Evolutionary conservation across 2,888 invertebrate species (phyloP).

Genomic region (Phasia obesa): DNA sequence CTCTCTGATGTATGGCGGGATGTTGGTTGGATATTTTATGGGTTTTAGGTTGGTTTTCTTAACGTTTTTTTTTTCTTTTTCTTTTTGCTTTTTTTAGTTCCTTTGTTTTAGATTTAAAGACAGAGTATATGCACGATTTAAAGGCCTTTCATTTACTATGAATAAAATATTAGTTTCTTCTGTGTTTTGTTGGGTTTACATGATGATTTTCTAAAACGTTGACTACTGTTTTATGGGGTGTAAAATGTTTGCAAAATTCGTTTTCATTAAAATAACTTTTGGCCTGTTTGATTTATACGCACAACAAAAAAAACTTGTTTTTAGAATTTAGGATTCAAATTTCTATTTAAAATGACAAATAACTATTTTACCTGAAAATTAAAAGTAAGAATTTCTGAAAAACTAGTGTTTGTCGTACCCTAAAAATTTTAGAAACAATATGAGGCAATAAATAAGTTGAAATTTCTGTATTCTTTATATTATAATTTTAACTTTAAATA

Average conservation of each 20-base stretch:
- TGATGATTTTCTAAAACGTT: constrained; percentile 5
- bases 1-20: constrained; percentile 45
- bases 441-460: not conserved
- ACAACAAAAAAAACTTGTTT: not conserved
- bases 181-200: not conserved
- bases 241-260: constrained; percentile 37
- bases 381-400: not conserved
- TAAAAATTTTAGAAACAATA: not conserved
- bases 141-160: constrained; percentile 11
- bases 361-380: not conserved
- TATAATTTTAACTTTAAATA: constrained; percentile 10
- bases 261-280: constrained; percentile 1
- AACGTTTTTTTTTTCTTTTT: constrained; percentile 12
- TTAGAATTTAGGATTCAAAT: not conserved
- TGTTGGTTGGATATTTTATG: constrained; percentile 49
- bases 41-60: constrained; percentile 44
- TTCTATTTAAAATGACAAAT: not conserved
- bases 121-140: constrained; percentile 3
- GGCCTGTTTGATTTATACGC: too few species aligned
- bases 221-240: constrained; percentile 38
- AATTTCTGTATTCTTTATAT: not conserved
- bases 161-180: constrained; percentile 12
- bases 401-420: not conserved
- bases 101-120: constrained; percentile 27
- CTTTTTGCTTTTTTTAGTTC: constrained; percentile 3